phyloP scores from a whole-genome alignment of 2,113 vertebrate genomes.

The Petaurus breviceps region DNA sequence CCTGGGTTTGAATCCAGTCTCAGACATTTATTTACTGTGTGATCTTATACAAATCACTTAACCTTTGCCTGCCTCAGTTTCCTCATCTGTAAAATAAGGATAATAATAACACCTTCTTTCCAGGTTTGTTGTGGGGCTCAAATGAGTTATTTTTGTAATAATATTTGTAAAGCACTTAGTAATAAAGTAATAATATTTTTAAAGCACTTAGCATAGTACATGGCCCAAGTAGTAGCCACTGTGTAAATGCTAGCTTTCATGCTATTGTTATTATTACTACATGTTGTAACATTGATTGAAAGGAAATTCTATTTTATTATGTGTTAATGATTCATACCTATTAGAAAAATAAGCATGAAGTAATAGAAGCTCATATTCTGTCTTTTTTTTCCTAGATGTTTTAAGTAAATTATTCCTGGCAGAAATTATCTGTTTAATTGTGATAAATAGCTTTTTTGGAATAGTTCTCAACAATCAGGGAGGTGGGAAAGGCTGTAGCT shows the following conservation, averaged over 20 bases:
- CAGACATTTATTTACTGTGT: neutral
- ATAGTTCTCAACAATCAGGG: neutral
- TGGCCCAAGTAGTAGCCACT: neutral
- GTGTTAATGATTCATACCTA: neutral
- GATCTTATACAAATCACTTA: neutral
- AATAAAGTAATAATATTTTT: neutral
- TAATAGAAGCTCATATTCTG: neutral
- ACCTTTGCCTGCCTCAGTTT: neutral
- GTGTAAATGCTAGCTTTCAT: neutral
- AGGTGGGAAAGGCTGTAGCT: neutral
- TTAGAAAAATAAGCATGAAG: neutral
- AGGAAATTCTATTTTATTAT: neutral
- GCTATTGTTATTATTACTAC: neutral
- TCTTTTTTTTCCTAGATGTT: neutral
- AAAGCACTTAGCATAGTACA: neutral
- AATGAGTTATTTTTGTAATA: neutral
- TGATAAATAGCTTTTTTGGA: neutral
- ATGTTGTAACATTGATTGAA: neutral
- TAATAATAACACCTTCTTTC: neutral
- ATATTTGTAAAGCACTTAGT: neutral
- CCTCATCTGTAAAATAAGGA: neutral
- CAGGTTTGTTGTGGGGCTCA: neutral
- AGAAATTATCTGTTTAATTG: neutral
- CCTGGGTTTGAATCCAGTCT: neutral
- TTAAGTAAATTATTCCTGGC: neutral